Conservation (phyloP, 2,888 invertebrate species). For the Lasioglossum pauxillum region DNA sequence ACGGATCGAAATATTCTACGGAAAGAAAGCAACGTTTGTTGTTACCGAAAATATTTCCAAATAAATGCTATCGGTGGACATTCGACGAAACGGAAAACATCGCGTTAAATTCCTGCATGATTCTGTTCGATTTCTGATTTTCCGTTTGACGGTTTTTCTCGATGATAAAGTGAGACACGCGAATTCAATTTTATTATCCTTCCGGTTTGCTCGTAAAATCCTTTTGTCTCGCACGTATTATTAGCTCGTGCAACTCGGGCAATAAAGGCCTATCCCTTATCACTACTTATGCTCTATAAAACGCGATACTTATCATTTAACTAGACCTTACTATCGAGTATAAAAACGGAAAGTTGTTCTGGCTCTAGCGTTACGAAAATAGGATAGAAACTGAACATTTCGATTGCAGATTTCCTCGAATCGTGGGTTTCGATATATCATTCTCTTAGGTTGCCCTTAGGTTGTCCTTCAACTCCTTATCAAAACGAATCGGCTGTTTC, state of each 20-base stretch:
- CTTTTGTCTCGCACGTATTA: conserved; percentile 10
- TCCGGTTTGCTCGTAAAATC: conserved; percentile 23
- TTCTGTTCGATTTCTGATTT: conserved; percentile 19
- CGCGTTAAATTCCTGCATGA: conserved; percentile 11
- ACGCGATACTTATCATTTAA: conserved; percentile 58
- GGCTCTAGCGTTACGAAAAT: conserved; percentile 29
- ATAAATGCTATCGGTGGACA: conserved; percentile 14
- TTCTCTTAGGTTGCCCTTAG: not conserved
- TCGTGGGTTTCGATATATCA: conserved; percentile 1
- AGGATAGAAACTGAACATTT: conserved; percentile 47
- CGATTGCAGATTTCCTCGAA: conserved; percentile 6
- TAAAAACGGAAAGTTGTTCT: conserved; percentile 40
- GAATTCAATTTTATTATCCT: conserved; percentile 37
- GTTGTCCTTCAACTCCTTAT: not conserved
- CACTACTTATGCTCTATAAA: conserved; percentile 61
- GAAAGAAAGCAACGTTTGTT: not conserved
- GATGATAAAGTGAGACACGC: conserved; percentile 17
- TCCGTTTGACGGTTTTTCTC: conserved; percentile 24
- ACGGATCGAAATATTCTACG: not conserved
- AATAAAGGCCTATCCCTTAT: conserved; percentile 60
- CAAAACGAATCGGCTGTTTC: not conserved
- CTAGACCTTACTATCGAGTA: conserved; percentile 55
- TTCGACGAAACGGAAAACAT: not conserved
- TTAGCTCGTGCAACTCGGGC: conserved; percentile 53
- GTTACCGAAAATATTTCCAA: too few relatives aligned